Evolutionary conservation across 2,888 invertebrate genomes (phyloP), one percentile per base, ranked within the genome.

Genomic region (Stegana nigrithorax): DNA sequence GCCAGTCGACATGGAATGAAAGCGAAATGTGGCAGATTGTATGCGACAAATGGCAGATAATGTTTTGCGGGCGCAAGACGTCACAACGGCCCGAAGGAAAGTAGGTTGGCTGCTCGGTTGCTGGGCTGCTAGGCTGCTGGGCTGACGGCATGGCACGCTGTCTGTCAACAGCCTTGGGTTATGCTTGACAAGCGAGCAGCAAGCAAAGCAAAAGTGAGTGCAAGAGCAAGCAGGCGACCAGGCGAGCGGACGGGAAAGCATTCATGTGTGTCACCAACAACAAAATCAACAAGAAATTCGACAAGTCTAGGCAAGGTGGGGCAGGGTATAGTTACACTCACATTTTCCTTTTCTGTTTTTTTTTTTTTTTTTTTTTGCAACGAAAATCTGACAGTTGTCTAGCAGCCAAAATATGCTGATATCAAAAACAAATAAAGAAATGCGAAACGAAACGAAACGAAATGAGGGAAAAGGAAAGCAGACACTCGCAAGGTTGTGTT

Each of bases 31-130:
- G 80, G 66, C 75, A 75, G 75, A 75, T 75, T 75, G 81, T 80
- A 80, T 80, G 75, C 79, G 75, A 75, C 75, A 75, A 75, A 75
- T 75, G 81, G 77, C 77, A 80, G 79, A 75, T 75, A 75, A 75
- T 75, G 75, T 72, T n/a, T 19, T 74, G 79, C 77, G 69, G 64
- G 63, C 64, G 59, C 56, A n/a, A n/a, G n/a, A n/a, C n/a, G n/a
- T n/a, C 50, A 63, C 44, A 58, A 44, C 19, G 23, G 32, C 17
- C 56, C 19, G 19, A 39, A 21, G 56, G 19, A 12, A 44, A 27
- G 57, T 17, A n/a, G 51, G 42, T 60, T 63, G 69, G n/a, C n/a
- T n/a, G n/a, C n/a, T n/a, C n/a, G n/a, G n/a, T n/a, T n/a, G n/a
- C n/a, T n/a, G n/a, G n/a, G n/a, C n/a, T n/a, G n/a, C n/a, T n/a